Base-by-base conservation (phyloP, 1,140 invertebrate species). In the Arion vulgaris region DNA sequence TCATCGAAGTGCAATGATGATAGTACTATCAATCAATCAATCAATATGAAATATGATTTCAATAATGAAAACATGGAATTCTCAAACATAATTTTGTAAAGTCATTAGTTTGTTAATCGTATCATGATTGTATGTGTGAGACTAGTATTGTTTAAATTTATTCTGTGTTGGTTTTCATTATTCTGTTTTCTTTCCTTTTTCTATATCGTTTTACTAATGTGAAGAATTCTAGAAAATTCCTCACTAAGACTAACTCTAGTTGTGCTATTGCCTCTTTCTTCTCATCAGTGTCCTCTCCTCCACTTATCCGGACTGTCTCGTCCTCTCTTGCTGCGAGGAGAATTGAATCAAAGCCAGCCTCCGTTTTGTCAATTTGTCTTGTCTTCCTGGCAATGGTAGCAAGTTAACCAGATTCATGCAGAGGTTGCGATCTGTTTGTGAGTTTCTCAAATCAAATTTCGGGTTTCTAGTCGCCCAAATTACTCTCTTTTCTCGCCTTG, bases 351-450 rank as follows among this genome's bases (percentile, higher is more conserved):
- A 73, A 39, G 38, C 41, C 41, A 39, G 23, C 38, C 71, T 73
- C 71, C 38, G 71, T 39, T 49, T 73, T 49, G 71, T 73, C 71
- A 73, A 73, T 73, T 73, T 73, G 38, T 28, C 71, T 36, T 73
- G 71, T 41, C 38, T 17, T 28, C 38, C 13, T 39, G n/a, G n/a
- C 71, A 73, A 73, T 49, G 41, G 71, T 73, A 73, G 71, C 71
- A 49, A 73, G 71, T 73, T 73, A 73, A 73, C 71, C 71, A 26
- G 71, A 73, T 73, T 49, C 38, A 34, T 26, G 71, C 71, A 26
- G 38, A 49, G 71, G 71, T 73, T 82, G 71, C 71, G 71, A 73
- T 73, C 71, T 73, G 71, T 73, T 73, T 73, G 71, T 73, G 71
- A 38, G 71, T 49, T 73, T 73, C 71, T 41, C 23, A 73, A 73